Evolutionary conservation across 2,113 vertebrate genomes (phyloP).

Genomic region (Bettongia penicillata): DNA sequence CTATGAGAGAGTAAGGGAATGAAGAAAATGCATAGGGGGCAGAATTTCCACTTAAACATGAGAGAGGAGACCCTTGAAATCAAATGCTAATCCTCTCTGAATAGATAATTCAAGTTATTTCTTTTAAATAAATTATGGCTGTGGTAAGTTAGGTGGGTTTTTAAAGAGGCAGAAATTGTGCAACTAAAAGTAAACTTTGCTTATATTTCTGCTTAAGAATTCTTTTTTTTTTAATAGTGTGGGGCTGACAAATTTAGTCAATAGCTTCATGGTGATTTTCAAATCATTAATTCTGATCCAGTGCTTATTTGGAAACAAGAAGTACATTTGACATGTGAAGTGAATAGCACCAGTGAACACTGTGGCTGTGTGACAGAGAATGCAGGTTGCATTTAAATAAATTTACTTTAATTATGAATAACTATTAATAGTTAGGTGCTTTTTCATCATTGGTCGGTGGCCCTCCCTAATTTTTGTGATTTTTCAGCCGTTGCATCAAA

Average conservation of each 20-base stretch:
- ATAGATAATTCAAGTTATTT: conserved; percentile 17
- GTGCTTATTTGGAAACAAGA: conserved; percentile 35
- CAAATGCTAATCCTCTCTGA: conserved; percentile 4
- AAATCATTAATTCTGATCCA: conserved; percentile 44
- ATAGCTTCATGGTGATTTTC: conserved; percentile 30
- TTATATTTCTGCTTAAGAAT: conserved; percentile 38
- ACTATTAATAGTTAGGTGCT: neutral
- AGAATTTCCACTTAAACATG: conserved; percentile 22
- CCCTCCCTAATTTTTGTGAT: neutral
- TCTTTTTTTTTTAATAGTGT: conserved; percentile 35
- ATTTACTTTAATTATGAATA: neutral
- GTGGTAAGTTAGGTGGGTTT: neutral
- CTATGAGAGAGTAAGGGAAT: neutral
- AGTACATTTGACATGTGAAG: conserved; percentile 41
- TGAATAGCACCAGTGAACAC: conserved; percentile 15
- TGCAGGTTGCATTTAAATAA: neutral
- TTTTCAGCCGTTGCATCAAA: neutral
- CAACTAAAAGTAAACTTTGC: conserved; percentile 24
- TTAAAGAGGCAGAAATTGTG: conserved; percentile 24
- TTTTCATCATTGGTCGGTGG: neutral
- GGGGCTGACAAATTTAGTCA: neutral
- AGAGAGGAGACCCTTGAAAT: neutral
- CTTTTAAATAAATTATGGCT: neutral
- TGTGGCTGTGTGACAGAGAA: neutral
- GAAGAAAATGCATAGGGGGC: neutral